Percentiles rank a stretch among this genome's conserved stretches.
Conservation (phyloP, 2,113 vertebrate species). For the Ailuropoda melanoleuca region DNA sequence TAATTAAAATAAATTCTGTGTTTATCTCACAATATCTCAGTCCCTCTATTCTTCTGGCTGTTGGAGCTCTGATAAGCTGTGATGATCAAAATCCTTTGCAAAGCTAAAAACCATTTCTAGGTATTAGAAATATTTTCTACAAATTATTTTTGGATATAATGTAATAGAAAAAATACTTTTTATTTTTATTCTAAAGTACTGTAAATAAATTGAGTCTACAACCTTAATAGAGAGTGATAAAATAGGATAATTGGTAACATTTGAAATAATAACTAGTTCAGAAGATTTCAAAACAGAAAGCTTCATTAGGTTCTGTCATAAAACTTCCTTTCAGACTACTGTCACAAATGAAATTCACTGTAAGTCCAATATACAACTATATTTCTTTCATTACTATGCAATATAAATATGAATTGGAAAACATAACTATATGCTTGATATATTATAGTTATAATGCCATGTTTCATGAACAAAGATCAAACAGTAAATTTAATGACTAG, state of each 20-base stretch:
- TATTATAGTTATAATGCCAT: background rate
- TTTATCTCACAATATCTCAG: background rate
- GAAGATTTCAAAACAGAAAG: background rate
- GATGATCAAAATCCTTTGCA: background rate
- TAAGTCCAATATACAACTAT: background rate
- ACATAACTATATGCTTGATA: background rate
- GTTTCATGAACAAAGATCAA: background rate
- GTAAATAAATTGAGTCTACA: background rate
- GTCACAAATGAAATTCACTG: constrained; percentile 14
- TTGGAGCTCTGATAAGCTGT: background rate
- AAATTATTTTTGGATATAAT: background rate
- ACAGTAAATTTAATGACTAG: background rate
- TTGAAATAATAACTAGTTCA: background rate
- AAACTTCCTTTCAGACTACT: background rate
- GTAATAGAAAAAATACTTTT: background rate
- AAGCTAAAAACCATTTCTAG: background rate
- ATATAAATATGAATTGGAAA: background rate
- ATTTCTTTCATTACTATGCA: background rate
- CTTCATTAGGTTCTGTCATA: background rate
- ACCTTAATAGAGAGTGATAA: background rate
- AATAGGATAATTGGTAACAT: background rate
- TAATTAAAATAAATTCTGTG: background rate
- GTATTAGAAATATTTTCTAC: background rate
- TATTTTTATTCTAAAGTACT: background rate
- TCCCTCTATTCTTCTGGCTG: background rate